phyloP scores from a whole-genome alignment of 30 jellyfish, hydroid and myxozoan genomes.

The Hydra vulgaris region DNA sequence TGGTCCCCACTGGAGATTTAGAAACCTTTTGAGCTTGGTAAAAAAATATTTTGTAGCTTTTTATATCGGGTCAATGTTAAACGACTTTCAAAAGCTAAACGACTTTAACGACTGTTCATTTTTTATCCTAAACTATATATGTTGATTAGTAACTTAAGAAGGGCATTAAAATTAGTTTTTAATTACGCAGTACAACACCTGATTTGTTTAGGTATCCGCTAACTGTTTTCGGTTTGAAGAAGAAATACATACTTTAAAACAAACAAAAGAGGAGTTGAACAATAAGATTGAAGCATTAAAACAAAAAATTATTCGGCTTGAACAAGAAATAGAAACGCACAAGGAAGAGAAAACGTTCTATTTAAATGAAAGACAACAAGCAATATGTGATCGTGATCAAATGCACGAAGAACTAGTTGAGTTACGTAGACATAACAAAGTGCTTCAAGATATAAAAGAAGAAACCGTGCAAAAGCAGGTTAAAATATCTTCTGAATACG shows the following conservation, averaged over 20 bases:
- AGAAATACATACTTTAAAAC: conserved; percentile 21
- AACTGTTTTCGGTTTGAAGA: conserved; percentile 29
- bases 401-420: conserved; percentile 58
- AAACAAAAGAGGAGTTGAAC: conserved; percentile 32
- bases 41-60: too few relatives aligned
- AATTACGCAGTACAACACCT: too few relatives aligned
- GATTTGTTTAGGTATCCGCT: conserved; percentile 16
- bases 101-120: too few relatives aligned
- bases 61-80: too few relatives aligned
- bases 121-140: too few relatives aligned
- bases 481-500: conserved; percentile 11
- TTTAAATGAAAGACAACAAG: conserved; percentile 54
- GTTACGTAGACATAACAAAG: conserved; percentile 43
- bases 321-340: conserved; percentile 36
- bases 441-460: conserved; percentile 48
- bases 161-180: too few relatives aligned
- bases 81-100: too few relatives aligned
- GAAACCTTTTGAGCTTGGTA: too few relatives aligned
- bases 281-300: conserved; percentile 27
- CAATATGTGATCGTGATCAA: conserved; percentile 45
- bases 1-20: too few relatives aligned
- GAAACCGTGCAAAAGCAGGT: conserved; percentile 60
- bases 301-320: conserved; percentile 39
- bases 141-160: too few relatives aligned
- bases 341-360: conserved; percentile 44